Percentiles rank a stretch among this genome's conserved stretches.
Conservation (phyloP, 2,797 vertebrate genomes). For the Hephaestus fuliginosus region DNA sequence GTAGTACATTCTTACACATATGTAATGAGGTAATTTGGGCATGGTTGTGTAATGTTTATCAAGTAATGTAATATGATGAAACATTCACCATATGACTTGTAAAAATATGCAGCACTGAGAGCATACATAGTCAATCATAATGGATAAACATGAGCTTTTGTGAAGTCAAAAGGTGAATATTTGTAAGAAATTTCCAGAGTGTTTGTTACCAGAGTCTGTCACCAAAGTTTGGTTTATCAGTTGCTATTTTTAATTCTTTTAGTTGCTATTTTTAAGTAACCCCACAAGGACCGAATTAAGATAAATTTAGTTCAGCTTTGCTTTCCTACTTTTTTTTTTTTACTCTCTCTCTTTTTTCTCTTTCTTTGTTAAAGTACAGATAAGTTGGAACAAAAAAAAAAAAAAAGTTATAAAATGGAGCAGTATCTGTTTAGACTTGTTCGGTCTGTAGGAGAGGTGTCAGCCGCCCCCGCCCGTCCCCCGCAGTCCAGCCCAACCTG, state of each 20-base stretch:
- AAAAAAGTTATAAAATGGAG: background rate
- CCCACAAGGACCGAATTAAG: background rate
- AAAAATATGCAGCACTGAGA: background rate
- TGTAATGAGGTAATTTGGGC: background rate
- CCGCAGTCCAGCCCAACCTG: constrained; percentile 18
- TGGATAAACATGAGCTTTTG: background rate
- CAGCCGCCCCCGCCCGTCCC: background rate
- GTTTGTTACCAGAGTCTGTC: too few species aligned
- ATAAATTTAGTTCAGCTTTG: background rate
- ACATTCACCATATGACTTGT: background rate
- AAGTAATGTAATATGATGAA: background rate
- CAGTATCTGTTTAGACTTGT: constrained; percentile 33
- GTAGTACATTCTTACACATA: background rate
- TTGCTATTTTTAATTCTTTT: background rate
- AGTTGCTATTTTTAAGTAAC: background rate
- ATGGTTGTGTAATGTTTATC: background rate
- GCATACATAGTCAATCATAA: background rate
- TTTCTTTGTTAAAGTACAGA: constrained; percentile 7
- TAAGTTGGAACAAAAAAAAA: constrained; percentile 4
- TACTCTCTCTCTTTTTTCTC: background rate
- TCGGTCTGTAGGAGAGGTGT: background rate
- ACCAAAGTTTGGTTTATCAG: too few species aligned
- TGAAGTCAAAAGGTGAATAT: background rate
- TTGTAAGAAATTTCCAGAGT: too few species aligned
- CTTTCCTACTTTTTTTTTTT: background rate